Base-by-base conservation (phyloP, 2,113 vertebrate genomes). In the Sclerurus mexicanus region DNA sequence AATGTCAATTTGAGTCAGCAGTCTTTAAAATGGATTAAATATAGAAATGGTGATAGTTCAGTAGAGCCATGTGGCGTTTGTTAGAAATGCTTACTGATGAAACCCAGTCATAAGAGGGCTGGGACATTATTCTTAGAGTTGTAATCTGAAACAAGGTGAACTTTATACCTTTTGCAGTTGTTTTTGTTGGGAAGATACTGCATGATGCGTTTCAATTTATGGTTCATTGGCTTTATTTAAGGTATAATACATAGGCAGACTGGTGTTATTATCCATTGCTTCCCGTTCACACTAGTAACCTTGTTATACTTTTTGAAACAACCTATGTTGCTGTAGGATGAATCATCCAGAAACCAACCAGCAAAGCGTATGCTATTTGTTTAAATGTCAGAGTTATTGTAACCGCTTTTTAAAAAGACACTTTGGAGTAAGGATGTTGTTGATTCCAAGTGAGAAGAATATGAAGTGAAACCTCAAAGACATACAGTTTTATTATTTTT, bases 241-340 rank as follows among this genome's bases (percentile, higher is more conserved):
- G 81, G 17, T n/a, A 1, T 42, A 24, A 5, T 47, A 25, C 16
- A 5, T 58, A 44, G 23, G 4, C 2, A 1, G n/a, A 3, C 18
- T 66, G 46, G 6, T 1, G 2, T 4, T 80, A n/a, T 27, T 68
- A 14, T 6, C 23, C 6, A 1, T 52, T 66, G 37, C 25, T 35
- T 89, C 22, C 40, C 62, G 21, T 17, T 53, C 24, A 24, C 16
- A 19, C 13, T 60, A 23, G 13, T 24, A 59, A 23, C 1, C 4
- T 25, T n/a, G 35, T 58, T 72, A 42, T 1, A 5, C 21, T 53
- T 78, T n/a, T 46, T 37, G 35, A 66, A 81, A 25, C n/a, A 52
- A 14, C 3, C 1, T 37, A 0, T 42, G 6, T 79, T 74, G 55
- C 44, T 79, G 86, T 59, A 25, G 44, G 33, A 33, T 77, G 47